Evolutionary conservation across 2,113 vertebrate species (phyloP), one percentile per base, ranked within the genome.

Genomic region (Promerops cafer): DNA sequence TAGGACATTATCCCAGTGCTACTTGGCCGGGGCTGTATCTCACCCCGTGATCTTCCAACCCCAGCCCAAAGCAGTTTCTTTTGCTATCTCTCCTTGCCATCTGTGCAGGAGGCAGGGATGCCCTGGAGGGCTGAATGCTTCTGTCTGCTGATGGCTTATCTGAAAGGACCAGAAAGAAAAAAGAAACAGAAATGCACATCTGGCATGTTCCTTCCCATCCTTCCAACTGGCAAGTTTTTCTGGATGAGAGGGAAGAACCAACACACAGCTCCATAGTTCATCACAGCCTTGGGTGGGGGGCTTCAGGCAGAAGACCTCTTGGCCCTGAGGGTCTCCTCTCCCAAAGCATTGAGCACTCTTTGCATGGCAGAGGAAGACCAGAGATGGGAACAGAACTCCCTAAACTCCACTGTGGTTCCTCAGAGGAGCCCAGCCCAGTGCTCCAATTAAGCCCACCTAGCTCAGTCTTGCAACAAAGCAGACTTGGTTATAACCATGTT

Each of bases 111-210:
- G 84, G 45, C 47, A 69, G 33, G 33, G 61, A 75, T 93, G 60
- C 52, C 65, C 82, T 22, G 50, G 9, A 28, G 81, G 40, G 28
- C 53, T 82, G n/a, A 79, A 75, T 60, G 54, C 33, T 52, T 90
- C 76, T 88, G n/a, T 76, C 88, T 89, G 53, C 18, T 76, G 81
- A 83, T 54, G 71, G 26, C 31, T 96, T 87, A 83, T 80, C 84
- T 80, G 33, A 87, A 59, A 63, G 37, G 70, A 85, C 13, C 40
- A 80, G 53, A 71, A 76, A 79, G 53, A 54, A 78, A 78, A 89
- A 57, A 64, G n/a, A 54, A 69, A 74, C 0, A 86, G 42, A 75
- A 87, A 57, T 16, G 61, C 39, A 45, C 1, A 3, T 66, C 65
- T 88, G 59, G 14, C 1, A 0, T 37, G 26, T 27, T 40, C 61